Evolutionary conservation across 2,888 invertebrate genomes (phyloP).

Genomic region (Glyphotaelius pellucidus): DNA sequence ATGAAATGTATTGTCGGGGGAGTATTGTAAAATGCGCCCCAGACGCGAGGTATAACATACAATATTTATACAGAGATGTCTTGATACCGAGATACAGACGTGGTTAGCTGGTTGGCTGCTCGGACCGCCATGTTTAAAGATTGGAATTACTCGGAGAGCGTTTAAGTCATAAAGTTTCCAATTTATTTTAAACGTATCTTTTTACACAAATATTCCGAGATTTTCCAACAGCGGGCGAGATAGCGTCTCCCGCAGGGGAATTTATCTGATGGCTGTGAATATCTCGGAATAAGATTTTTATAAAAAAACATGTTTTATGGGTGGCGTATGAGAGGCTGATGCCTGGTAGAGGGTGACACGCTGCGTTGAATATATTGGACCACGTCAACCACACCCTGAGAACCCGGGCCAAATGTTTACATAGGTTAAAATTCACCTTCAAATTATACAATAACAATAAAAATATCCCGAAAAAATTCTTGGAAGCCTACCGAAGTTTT

Average conservation of each 20-base stretch:
- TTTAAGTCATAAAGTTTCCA: conserved; percentile 63
- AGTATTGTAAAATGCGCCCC: conserved; percentile 49
- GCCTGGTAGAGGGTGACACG: conserved; percentile 5
- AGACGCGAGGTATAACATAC: conserved; percentile 29
- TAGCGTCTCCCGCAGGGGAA: conserved; percentile 53
- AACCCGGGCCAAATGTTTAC: background rate
- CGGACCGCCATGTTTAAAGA: conserved; percentile 47
- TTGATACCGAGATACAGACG: conserved; percentile 40
- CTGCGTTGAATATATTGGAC: conserved; percentile 21
- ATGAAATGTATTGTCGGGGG: conserved; percentile 60
- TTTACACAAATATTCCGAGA: conserved; percentile 59
- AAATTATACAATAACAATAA: background rate
- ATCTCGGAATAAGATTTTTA: conserved; percentile 22
- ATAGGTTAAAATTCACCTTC: conserved; percentile 4
- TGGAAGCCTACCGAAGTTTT: background rate
- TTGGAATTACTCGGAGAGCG: conserved; percentile 49
- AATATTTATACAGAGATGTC: background rate
- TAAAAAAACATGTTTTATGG: conserved; percentile 22
- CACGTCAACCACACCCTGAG: background rate
- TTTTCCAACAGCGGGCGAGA: conserved; percentile 56
- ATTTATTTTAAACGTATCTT: conserved; percentile 65
- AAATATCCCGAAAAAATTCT: background rate
- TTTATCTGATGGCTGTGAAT: conserved; percentile 35
- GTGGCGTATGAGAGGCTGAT: conserved; percentile 6
- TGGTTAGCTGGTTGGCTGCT: conserved; percentile 12